A percentile compares a stretch with the other conserved stretches of the same genome.
Conservation (phyloP, 92 coral and sea anemone genomes). For the Muricea muricata region DNA sequence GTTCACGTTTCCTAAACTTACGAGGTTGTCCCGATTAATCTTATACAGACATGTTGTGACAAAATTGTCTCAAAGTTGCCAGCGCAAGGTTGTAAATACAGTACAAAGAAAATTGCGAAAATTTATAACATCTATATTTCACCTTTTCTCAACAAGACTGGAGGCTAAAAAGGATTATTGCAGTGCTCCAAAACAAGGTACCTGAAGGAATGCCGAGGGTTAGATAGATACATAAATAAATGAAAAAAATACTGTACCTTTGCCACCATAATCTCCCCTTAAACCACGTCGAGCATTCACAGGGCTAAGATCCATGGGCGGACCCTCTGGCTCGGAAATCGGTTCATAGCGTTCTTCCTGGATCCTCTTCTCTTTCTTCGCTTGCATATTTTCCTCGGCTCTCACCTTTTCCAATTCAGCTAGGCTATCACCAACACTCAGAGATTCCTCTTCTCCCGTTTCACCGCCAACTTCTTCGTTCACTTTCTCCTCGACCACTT, state of each 20-base stretch:
- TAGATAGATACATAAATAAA: too few species aligned
- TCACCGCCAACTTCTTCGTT: neutral
- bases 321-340: slow-evolving; percentile 35
- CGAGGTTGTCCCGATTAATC: too few species aligned
- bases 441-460: neutral
- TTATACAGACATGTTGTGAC: too few species aligned
- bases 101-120: too few species aligned
- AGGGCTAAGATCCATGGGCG: slow-evolving; percentile 37
- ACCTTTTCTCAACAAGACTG: too few species aligned
- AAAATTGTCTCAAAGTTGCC: too few species aligned
- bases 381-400: neutral
- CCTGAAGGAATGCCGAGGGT: too few species aligned
- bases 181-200: neutral
- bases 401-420: slow-evolving; percentile 14
- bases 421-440: slow-evolving; percentile 31
- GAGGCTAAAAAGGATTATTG: too few species aligned
- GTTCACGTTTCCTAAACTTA: too few species aligned
- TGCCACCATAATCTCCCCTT: slow-evolving; percentile 45
- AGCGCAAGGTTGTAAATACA: too few species aligned
- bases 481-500: neutral
- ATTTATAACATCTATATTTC: too few species aligned
- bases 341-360: slow-evolving; percentile 22
- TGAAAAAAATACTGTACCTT: slow-evolving; percentile 1
- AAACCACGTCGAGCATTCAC: slow-evolving; percentile 24
- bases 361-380: neutral